phyloP scores from a whole-genome alignment of 1,140 invertebrate genomes.

The Conus ventricosus region DNA sequence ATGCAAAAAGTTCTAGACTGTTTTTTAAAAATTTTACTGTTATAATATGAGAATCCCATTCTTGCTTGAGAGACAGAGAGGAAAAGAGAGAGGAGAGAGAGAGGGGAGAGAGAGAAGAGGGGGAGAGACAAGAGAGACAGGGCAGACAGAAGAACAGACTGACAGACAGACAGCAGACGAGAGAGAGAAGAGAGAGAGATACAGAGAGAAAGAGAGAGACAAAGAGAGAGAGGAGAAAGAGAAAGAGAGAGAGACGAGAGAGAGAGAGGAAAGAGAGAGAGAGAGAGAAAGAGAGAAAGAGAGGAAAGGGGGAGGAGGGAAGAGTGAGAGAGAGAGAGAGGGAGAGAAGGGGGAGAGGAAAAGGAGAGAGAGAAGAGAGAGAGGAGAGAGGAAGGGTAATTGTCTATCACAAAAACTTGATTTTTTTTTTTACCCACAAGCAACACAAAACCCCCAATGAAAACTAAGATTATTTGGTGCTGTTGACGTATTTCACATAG shows the following conservation, averaged over 20 bases:
- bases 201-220: slow-evolving; percentile 2
- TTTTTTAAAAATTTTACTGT: too few species aligned
- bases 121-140: too few species aligned
- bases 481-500: too few species aligned
- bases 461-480: too few species aligned
- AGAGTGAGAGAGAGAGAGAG: neutral
- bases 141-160: too few species aligned
- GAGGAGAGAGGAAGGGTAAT: neutral
- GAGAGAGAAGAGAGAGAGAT: neutral
- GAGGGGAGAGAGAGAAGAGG: neutral
- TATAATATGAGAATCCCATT: too few species aligned
- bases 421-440: too few species aligned
- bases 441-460: too few species aligned
- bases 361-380: neutral
- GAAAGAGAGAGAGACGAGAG: neutral
- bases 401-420: too few species aligned
- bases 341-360: neutral
- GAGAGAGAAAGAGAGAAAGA: slow-evolving; percentile 3
- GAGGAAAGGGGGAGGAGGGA: neutral
- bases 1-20: too few species aligned
- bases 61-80: neutral
- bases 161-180: too few species aligned
- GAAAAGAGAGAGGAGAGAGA: slow-evolving; percentile 2
- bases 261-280: neutral
- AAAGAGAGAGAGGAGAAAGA: neutral